A percentile compares a stretch with the other conserved stretches of the same genome.
phyloP scores from a whole-genome alignment of 2,888 invertebrate species.

The Drosophila mercatorum region DNA sequence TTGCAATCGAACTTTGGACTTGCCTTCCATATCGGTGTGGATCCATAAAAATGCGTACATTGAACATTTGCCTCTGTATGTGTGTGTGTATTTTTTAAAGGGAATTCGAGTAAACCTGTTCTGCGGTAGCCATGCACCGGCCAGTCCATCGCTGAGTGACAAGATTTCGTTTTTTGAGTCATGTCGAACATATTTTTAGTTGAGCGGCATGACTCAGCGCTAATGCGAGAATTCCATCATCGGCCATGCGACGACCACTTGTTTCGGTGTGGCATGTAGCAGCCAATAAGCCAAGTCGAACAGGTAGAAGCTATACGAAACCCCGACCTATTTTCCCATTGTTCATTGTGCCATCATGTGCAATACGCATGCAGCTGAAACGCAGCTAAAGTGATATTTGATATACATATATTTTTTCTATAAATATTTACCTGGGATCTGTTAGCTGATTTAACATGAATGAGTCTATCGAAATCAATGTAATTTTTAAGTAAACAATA shows the following conservation, averaged over 20 bases:
- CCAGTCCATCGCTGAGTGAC: slow-evolving; percentile 24
- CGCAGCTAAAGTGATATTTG: slow-evolving; percentile 5
- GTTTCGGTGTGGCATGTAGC: slow-evolving; percentile 29
- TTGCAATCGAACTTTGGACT: slow-evolving; percentile 58
- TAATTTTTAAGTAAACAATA: not conserved
- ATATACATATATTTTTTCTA: not conserved
- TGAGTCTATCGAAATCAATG: not conserved
- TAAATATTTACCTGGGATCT: not conserved
- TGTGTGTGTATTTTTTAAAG: slow-evolving; percentile 13
- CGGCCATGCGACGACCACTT: slow-evolving; percentile 47
- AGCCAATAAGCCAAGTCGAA: slow-evolving; percentile 2
- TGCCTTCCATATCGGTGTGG: slow-evolving; percentile 37
- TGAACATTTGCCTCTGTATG: slow-evolving; percentile 21
- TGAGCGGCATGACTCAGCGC: slow-evolving; percentile 62
- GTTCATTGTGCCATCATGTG: slow-evolving; percentile 28
- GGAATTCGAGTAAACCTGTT: slow-evolving; percentile 69
- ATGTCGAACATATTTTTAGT: slow-evolving; percentile 37
- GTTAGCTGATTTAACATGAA: not conserved
- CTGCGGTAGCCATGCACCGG: slow-evolving; percentile 34
- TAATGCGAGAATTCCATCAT: slow-evolving; percentile 7
- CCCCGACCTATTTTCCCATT: slow-evolving; percentile 18
- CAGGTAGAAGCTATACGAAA: slow-evolving; percentile 10
- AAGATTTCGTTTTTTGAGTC: slow-evolving; percentile 40
- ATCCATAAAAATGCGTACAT: slow-evolving; percentile 19
- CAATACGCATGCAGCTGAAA: slow-evolving; percentile 28